Evolutionary conservation across 2,113 vertebrate species (phyloP), one percentile per base, ranked within the genome.

Genomic region (Gorsachius goisagi): DNA sequence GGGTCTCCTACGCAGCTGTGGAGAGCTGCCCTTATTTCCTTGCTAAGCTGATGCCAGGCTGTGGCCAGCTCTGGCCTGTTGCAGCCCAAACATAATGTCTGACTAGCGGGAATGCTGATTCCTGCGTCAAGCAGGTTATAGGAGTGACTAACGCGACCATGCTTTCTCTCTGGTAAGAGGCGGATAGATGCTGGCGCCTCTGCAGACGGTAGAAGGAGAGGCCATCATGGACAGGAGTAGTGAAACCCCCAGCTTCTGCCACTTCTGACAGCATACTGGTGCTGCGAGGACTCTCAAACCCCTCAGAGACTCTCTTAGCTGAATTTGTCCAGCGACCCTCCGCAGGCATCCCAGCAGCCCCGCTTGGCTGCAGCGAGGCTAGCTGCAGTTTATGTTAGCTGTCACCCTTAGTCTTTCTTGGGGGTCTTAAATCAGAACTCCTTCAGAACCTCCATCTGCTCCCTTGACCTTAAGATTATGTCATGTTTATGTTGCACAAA

Each of bases 81-180:
- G 22, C 64, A 91, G n/a, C 50, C 26, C 47, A 37, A 18, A 47
- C 1, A 1, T 33, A 11, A 53, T 1, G 9, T 53, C 24, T 53
- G 39, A 10, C 24, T 30, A 12, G 41, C 0, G 3, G 28, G 35
- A 71, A 62, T 21, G 32, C 24, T 2, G 4, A 3, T 68, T 55
- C 35, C 23, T 12, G 7, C 6, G 44, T 44, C 41, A 23, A 10
- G 19, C 15, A 18, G 4, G 6, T 55, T 62, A 45, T 12, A 59
- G 37, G 33, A 73, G 26, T 3, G 30, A 35, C n/a, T 14, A 37
- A 28, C 17, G 6, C 0, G 0, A 11, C 59, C 4, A 3, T 9
- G 1, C 12, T 56, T 88, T 47, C 9, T 28, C 39, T 82, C 24
- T 5, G 12, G 6, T n/a, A 9, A 26, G 67, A 77, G 26, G 24